Base-by-base conservation (phyloP, 1,140 invertebrate genomes). In the Aphaenogaster rudis region DNA sequence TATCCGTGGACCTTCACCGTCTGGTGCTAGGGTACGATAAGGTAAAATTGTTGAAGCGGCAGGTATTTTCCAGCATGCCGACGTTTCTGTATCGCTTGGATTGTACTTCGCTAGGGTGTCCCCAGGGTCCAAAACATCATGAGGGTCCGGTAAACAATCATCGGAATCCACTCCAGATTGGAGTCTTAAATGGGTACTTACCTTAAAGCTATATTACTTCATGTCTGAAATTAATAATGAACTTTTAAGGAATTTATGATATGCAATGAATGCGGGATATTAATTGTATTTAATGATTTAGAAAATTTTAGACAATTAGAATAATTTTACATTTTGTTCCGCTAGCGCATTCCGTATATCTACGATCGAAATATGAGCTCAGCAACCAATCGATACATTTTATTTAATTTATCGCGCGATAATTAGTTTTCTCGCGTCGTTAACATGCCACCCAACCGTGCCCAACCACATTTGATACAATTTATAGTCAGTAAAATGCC, bases 401-500 rank as follows among this genome's bases (percentile, higher is more conserved):
- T 59, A 86, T 52, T 59, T 39, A 57, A 79, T 59, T 48, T 85
- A 76, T 48, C 11, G 36, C 33, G 15, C 48, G 57, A 28, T 79
- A 77, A 86, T 79, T 79, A 78, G 74, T 86, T 69, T 76, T 64
- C 82, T 86, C 74, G 82, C 21, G 57, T 66, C 72, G 36, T 86
- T 78, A 64, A 52, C 61, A 9, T 36, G 61, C 79, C 54, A 61
- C 1, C 39, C 63, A 42, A 50, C 69, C 33, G 11, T 45, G 72
- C 42, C 28, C 15, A 52, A 69, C n/a, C 80, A 17, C 61, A 79
- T 21, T 57, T 84, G 45, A 84, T 76, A 86, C 57, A 80, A 90
- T 90, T 86, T 71, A 69, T 61, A 76, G 88, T 79, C 86, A 72
- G 80, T 80, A 74, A 90, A 90, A 88, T 67, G 45, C 59, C 54